These are phyloP conservation scores for Babylonia areolata DNA, from an alignment of 1,140 invertebrate genomes.

Conservation along the genomic window DNA sequence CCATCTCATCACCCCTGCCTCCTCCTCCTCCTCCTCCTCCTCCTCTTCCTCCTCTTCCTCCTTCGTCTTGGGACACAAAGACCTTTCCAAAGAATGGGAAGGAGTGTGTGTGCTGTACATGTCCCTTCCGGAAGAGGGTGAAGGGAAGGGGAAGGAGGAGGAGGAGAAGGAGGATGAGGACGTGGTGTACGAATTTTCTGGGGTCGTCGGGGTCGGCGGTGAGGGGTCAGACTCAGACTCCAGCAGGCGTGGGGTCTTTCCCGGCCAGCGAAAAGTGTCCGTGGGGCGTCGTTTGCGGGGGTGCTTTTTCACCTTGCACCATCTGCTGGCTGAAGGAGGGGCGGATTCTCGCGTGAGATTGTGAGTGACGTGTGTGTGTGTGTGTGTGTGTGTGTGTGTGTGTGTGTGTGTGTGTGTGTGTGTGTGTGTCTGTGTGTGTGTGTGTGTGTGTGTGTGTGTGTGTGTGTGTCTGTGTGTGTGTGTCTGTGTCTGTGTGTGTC, in stretches of 20 bases:
- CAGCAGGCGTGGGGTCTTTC: no score
- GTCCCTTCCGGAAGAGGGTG: conserved; percentile 31
- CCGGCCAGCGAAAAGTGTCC: conserved; percentile 57
- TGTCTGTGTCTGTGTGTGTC: not conserved
- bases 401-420: conserved; percentile 29
- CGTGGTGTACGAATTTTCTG: conserved; percentile 71
- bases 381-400: conserved; percentile 30
- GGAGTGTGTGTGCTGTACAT: conserved; percentile 31
- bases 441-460: conserved; percentile 10
- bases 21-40: not conserved
- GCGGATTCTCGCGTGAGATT: conserved; percentile 43
- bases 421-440: conserved; percentile 29
- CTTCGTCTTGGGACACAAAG: not conserved
- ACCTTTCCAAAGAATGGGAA: not conserved
- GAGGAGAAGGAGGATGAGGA: conserved; percentile 46
- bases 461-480: not conserved
- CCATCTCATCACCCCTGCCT: not conserved
- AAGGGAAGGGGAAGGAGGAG: conserved; percentile 1
- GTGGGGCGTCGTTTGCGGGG: conserved; percentile 57
- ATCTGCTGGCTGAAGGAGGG: conserved; percentile 68
- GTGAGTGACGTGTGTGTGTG: conserved; percentile 50
- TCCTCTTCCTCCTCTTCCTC: not conserved
- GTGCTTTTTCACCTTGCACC: conserved; percentile 72
- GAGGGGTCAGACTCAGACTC: no score
- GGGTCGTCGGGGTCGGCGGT: conserved; percentile 58